A percentile compares a stretch with the other conserved stretches of the same genome.
phyloP scores from a whole-genome alignment of 2,797 vertebrate species.

The Gymnodraco acuticeps region DNA sequence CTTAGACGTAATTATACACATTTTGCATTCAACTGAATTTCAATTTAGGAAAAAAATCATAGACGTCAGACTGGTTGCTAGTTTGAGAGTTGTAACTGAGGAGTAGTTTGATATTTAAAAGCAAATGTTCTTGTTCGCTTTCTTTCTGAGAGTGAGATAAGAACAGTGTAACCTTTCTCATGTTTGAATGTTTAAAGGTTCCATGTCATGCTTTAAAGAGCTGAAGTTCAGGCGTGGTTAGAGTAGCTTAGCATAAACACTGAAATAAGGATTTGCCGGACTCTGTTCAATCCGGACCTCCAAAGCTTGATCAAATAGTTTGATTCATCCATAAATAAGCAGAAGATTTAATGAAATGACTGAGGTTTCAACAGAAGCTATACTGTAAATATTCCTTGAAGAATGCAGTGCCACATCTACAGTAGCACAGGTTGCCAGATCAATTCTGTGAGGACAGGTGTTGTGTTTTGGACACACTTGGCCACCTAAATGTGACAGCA shows the following conservation, averaged over 20 bases:
- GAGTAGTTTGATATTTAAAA: background rate
- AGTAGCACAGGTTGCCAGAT: slow-evolving; percentile 1
- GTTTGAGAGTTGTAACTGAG: background rate
- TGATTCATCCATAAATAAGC: background rate
- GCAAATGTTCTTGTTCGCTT: background rate
- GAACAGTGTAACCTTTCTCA: background rate
- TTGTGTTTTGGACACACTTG: background rate
- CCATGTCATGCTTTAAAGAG: background rate
- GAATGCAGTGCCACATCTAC: background rate
- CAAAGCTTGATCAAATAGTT: background rate
- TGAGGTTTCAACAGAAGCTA: background rate
- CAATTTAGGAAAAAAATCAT: slow-evolving; percentile 4
- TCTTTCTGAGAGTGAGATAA: slow-evolving; percentile 6
- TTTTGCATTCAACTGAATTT: background rate
- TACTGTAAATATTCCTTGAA: background rate
- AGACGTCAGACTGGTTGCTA: slow-evolving; percentile 3
- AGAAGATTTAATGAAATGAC: background rate
- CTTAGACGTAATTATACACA: slow-evolving; percentile 11
- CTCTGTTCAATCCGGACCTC: background rate
- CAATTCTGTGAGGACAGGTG: background rate
- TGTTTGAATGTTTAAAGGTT: background rate
- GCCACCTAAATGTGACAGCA: background rate
- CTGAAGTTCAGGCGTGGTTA: background rate
- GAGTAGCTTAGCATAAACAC: background rate
- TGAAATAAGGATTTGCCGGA: background rate